Evolutionary conservation across 2,797 vertebrate species (phyloP), one percentile per base, ranked within the genome.

Genomic region (Parauchenoglanis ngamensis): DNA sequence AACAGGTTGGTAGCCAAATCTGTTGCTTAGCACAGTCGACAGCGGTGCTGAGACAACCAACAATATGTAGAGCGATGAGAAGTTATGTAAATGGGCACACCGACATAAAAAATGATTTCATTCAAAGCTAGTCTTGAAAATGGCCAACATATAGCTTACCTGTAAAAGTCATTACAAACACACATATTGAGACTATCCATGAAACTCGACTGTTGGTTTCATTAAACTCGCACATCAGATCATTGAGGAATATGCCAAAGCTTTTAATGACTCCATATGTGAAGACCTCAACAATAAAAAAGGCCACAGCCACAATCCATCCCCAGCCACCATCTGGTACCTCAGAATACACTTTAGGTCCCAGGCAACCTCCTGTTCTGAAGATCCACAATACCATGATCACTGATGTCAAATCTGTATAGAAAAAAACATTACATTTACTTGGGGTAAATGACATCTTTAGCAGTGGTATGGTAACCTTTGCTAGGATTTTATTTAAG

Each of bases 311-410:
- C 7, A 99, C 93, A 5, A 92, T 93, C 98, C 98, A 99, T 25
- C 98, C 98, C 98, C 98, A 99, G 90, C 97, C 98, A 91, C 98
- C 98, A 0, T 99, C 97, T 90, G 98, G 98, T 92, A 96, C 96
- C 94, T 97, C 93, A 40, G 96, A 85, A 92, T 99, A 99, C 87
- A 96, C 94, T 15, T 96, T 98, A 89, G 97, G 95, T 86, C 96
- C 91, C 49, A 95, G 83, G 89, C 96, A 96, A 54, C 87, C 88
- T 85, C 92, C 92, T 56, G 90, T 90, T 83, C 91, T 91, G 88
- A 92, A 92, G 91, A 93, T 93, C 90, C 95, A 92, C 83, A 44
- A 90, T 35, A 92, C 95, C 97, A 98, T 98, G 94, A 89, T 95
- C 92, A 84, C 2, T 54, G 35, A 83, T 61, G 54, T 78, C 3